phyloP scores from a whole-genome alignment of 92 coral and sea anemone species.

The Umimayanthus kanabou region DNA sequence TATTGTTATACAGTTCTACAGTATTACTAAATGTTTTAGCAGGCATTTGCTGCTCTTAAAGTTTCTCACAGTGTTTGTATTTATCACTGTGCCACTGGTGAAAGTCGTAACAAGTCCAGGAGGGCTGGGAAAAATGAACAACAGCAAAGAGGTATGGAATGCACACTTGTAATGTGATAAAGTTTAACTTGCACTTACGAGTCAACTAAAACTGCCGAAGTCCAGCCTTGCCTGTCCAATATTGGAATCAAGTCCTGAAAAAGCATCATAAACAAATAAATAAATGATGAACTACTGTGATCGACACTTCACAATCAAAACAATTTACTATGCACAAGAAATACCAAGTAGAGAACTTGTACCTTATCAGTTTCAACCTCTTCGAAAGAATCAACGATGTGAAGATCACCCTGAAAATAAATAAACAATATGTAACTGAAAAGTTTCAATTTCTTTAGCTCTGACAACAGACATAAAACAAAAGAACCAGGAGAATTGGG shows the following conservation, averaged over 20 bases:
- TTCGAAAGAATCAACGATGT: slow-evolving; percentile 88
- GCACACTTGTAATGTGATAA: neutral
- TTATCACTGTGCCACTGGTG: no score
- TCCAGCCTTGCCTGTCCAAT: slow-evolving; percentile 85
- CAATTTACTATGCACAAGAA: neutral
- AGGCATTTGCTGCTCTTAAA: no score
- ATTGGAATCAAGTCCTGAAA: slow-evolving; percentile 78
- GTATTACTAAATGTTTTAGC: no score
- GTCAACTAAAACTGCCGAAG: slow-evolving; percentile 90
- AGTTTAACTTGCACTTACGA: slow-evolving; percentile 55
- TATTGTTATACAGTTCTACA: no score
- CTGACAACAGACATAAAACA: neutral
- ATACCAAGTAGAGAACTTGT: neutral
- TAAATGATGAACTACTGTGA: no score
- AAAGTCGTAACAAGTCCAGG: no score
- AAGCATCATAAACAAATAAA: neutral
- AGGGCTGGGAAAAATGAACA: no score
- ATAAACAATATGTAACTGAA: neutral
- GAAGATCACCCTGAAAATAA: slow-evolving; percentile 81
- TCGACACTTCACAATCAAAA: neutral
- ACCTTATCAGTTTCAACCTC: slow-evolving; percentile 80
- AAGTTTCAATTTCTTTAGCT: no score
- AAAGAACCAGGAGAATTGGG: no score
- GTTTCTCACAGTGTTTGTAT: no score
- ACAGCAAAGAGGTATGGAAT: no score